phyloP scores from a whole-genome alignment of 2,888 invertebrate species.

The Quadriops clusia region DNA sequence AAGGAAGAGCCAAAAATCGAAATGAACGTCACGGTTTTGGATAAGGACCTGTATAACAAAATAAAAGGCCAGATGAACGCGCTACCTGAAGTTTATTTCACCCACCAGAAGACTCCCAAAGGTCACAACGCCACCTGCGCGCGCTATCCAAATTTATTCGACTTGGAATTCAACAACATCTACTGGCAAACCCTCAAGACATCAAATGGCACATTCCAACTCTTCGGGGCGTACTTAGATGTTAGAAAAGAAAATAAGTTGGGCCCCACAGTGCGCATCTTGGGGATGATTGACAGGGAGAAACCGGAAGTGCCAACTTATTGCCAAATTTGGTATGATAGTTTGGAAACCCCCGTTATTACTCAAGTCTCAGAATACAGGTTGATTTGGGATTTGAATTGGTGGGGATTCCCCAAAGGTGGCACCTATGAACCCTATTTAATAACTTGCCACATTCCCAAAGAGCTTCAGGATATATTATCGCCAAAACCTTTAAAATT shows the following conservation, averaged over 20 bases:
- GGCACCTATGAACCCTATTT: slow-evolving; percentile 85
- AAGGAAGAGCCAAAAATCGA: too few relatives aligned
- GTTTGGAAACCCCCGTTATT: slow-evolving; percentile 67
- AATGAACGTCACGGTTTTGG: too few relatives aligned
- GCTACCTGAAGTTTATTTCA: slow-evolving; percentile 77
- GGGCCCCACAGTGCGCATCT: slow-evolving; percentile 72
- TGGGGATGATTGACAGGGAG: slow-evolving; percentile 78
- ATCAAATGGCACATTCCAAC: slow-evolving; percentile 77
- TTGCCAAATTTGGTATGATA: slow-evolving; percentile 85
- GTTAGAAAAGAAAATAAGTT: slow-evolving; percentile 63
- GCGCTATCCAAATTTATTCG: slow-evolving; percentile 78
- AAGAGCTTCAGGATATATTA: slow-evolving; percentile 54
- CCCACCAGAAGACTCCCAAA: slow-evolving; percentile 64
- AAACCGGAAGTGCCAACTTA: slow-evolving; percentile 71
- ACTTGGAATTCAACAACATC: slow-evolving; percentile 84
- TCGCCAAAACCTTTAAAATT: too few relatives aligned
- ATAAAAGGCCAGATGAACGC: too few relatives aligned
- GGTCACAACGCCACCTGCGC: slow-evolving; percentile 64
- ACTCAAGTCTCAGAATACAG: slow-evolving; percentile 80
- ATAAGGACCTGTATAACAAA: too few relatives aligned
- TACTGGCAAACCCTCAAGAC: slow-evolving; percentile 84
- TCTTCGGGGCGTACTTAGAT: slow-evolving; percentile 85
- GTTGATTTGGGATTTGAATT: slow-evolving; percentile 88
- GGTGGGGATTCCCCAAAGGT: slow-evolving; percentile 93
- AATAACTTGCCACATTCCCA: slow-evolving; percentile 78